Evolutionary conservation across 1,140 invertebrate genomes (phyloP).

Genomic region (Drosophila simulans): DNA sequence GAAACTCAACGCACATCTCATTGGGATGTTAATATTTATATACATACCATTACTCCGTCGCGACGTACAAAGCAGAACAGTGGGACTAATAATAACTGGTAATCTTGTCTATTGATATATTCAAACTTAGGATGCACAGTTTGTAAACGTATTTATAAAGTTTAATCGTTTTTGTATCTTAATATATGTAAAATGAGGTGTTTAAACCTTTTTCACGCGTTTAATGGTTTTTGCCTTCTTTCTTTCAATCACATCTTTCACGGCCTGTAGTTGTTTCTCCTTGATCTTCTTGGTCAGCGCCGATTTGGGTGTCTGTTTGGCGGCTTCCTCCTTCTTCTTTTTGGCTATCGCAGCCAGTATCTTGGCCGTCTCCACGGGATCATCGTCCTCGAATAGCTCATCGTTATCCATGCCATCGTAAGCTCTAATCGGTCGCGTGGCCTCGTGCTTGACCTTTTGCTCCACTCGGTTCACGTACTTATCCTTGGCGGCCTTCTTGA

Average conservation of each 20-base stretch:
- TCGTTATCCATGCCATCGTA: constrained; percentile 87
- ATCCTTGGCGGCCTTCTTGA: constrained; percentile 89
- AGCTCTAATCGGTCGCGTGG: constrained; percentile 89
- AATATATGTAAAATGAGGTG: constrained; percentile 56
- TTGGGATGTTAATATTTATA: constrained; percentile 49
- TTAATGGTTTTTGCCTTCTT: constrained; percentile 62
- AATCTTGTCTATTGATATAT: constrained; percentile 46
- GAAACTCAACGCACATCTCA: constrained; percentile 65
- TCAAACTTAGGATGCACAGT: constrained; percentile 54
- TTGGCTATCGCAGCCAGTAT: constrained; percentile 69
- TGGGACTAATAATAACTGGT: constrained; percentile 23
- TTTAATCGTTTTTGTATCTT: constrained; percentile 61
- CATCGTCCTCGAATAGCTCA: constrained; percentile 85
- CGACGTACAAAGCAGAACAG: constrained; percentile 42
- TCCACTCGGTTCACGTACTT: constrained; percentile 92
- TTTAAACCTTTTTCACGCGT: constrained; percentile 62
- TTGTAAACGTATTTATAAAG: constrained; percentile 65
- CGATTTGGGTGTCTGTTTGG: constrained; percentile 59
- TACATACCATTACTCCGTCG: constrained; percentile 37
- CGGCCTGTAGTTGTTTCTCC: constrained; percentile 75
- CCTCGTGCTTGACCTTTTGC: constrained; percentile 90
- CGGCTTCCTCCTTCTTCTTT: constrained; percentile 47
- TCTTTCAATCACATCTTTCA: constrained; percentile 67
- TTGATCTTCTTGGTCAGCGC: constrained; percentile 72
- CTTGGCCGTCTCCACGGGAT: constrained; percentile 85